These are phyloP conservation scores for Elgonia sp. DNA, from an alignment of 2,888 invertebrate species.

Conservation along the genomic window DNA sequence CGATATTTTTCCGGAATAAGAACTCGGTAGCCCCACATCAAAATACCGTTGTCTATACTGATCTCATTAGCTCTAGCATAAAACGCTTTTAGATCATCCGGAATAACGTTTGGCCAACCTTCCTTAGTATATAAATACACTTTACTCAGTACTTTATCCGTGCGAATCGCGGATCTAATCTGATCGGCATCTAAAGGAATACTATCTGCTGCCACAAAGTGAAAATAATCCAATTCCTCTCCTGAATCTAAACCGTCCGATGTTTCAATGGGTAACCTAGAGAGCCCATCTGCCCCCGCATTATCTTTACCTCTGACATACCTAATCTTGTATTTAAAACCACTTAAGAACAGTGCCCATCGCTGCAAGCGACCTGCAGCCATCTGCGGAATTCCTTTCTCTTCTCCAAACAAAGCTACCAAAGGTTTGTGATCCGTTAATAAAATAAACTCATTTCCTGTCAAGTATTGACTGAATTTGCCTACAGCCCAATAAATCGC, in stretches of 20 bases:
- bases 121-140: conserved; percentile 56
- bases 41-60: conserved; percentile 57
- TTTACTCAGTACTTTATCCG: conserved; percentile 56
- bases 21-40: conserved; percentile 79
- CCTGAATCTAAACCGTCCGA: neutral
- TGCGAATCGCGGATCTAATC: conserved; percentile 43
- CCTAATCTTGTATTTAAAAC: conserved; percentile 52
- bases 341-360: conserved; percentile 62
- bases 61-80: conserved; percentile 4
- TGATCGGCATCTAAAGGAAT: conserved; percentile 47
- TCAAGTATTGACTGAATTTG: conserved; percentile 84
- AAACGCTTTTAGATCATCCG: conserved; percentile 42
- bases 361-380: conserved; percentile 59
- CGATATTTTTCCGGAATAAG: conserved; percentile 77
- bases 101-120: conserved; percentile 54
- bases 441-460: conserved; percentile 81
- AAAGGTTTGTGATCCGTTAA: conserved; percentile 83
- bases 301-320: conserved; percentile 64
- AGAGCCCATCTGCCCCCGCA: conserved; percentile 61
- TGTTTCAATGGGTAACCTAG: conserved; percentile 48
- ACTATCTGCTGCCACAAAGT: conserved; percentile 59
- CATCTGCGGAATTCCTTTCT: conserved; percentile 63
- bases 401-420: conserved; percentile 66
- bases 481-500: conserved; percentile 83
- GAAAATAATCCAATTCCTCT: conserved; percentile 55